phyloP scores from a whole-genome alignment of 2,888 invertebrate genomes.

The Ophioninae sp. region DNA sequence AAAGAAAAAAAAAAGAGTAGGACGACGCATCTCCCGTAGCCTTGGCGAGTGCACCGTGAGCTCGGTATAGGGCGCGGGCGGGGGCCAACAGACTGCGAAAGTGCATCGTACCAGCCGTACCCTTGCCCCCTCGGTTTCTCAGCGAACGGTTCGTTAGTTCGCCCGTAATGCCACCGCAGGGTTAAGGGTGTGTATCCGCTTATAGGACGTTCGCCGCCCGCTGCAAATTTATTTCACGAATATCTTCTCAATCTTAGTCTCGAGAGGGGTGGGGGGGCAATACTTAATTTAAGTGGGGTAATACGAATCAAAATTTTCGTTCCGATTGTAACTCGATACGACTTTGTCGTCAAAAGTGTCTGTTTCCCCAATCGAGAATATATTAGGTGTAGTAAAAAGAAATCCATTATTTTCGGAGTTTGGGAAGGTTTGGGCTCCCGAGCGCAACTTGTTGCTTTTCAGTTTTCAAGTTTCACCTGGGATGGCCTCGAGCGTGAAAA shows the following conservation, averaged over 20 bases:
- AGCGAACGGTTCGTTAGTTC: conserved; percentile 59
- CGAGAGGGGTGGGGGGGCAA: neutral
- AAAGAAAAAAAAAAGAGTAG: conserved; percentile 34
- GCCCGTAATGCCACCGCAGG: conserved; percentile 45
- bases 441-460: conserved; percentile 21
- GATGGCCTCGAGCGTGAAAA: conserved; percentile 34
- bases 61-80: conserved; percentile 21
- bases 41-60: conserved; percentile 50
- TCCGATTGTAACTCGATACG: neutral
- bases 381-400: no score
- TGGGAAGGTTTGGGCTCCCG: conserved; percentile 1
- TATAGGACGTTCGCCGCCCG: conserved; percentile 24
- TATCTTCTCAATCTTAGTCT: conserved; percentile 22
- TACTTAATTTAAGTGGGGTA: neutral
- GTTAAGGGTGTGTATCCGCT: conserved; percentile 35
- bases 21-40: conserved; percentile 52
- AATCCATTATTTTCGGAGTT: no score
- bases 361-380: no score
- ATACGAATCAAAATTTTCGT: neutral
- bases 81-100: conserved; percentile 39
- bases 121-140: conserved; percentile 28
- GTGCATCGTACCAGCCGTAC: conserved; percentile 42
- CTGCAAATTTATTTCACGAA: conserved; percentile 15
- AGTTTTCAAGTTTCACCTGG: conserved; percentile 27
- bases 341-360: no score